These are phyloP conservation scores for Polypterus bichir DNA, from an alignment of 2,113 vertebrate species.

Conservation along the genomic window DNA sequence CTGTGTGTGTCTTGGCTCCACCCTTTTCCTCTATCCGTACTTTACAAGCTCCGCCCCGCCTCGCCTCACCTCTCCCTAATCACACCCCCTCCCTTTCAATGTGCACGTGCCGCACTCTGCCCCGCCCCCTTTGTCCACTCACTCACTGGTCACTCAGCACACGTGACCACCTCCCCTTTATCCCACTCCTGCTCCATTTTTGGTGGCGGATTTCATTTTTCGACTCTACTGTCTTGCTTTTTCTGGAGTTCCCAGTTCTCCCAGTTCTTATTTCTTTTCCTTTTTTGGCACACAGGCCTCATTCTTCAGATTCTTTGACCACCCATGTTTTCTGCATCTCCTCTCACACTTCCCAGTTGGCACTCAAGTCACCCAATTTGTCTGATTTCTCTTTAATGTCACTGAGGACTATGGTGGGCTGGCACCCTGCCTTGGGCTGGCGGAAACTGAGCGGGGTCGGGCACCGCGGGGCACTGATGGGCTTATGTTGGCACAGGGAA, in stretches of 20 bases:
- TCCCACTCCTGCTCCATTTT: slow-evolving; percentile 9
- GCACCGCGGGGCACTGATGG: background rate
- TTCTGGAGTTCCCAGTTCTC: no score
- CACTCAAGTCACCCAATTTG: no score
- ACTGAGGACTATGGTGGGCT: no score
- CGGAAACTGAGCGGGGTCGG: background rate
- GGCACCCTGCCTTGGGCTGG: no score
- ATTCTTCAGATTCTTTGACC: no score
- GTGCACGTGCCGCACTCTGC: slow-evolving; percentile 1
- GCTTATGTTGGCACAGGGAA: background rate
- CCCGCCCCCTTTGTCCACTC: slow-evolving; percentile 18
- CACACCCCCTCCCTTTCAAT: background rate
- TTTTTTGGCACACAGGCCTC: no score
- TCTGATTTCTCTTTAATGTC: no score
- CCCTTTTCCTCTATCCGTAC: no score
- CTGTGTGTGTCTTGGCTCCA: no score
- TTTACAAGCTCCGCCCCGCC: background rate
- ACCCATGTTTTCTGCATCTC: background rate
- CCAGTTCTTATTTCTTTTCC: no score
- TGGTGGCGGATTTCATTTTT: background rate
- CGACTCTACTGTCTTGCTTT: no score
- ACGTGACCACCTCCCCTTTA: no score
- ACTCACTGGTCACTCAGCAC: slow-evolving; percentile 8
- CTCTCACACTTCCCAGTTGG: background rate
- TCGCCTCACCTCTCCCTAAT: background rate